phyloP scores from a whole-genome alignment of 2,113 vertebrate species.

The Mirza zaza region DNA sequence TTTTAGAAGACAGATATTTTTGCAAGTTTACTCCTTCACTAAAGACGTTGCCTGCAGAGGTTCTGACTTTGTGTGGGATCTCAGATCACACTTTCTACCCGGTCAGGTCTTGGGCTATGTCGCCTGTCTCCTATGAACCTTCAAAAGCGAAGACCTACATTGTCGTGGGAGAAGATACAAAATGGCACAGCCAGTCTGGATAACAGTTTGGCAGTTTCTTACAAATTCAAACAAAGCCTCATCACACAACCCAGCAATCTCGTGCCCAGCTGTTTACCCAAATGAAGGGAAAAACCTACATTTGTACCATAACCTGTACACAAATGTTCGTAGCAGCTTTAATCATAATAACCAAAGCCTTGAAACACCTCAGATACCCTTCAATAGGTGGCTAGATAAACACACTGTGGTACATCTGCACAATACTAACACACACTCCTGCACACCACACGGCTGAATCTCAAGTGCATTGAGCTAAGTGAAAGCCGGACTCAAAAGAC shows the following conservation, averaged over 20 bases:
- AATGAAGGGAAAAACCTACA: neutral
- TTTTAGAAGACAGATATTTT: neutral
- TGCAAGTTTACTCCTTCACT: neutral
- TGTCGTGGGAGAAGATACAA: neutral
- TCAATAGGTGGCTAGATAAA: neutral
- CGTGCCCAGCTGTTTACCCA: neutral
- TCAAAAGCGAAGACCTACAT: neutral
- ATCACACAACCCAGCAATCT: neutral
- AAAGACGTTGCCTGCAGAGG: neutral
- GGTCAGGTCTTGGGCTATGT: neutral
- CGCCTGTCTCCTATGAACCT: neutral
- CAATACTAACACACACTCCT: fast-evolving
- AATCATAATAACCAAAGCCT: neutral
- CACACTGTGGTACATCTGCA: fast-evolving
- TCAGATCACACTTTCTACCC: neutral
- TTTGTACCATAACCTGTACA: neutral
- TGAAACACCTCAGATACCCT: neutral
- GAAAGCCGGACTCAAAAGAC: neutral
- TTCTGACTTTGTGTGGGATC: neutral
- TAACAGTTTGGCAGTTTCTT: neutral
- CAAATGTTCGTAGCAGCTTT: neutral
- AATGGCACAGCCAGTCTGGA: neutral
- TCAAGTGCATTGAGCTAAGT: fast-evolving
- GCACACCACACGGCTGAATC: neutral
- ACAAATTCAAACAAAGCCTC: neutral